Percentiles rank a stretch among this genome's conserved stretches.
phyloP scores from a whole-genome alignment of 2,888 invertebrate species.

The Papilio demoleus region DNA sequence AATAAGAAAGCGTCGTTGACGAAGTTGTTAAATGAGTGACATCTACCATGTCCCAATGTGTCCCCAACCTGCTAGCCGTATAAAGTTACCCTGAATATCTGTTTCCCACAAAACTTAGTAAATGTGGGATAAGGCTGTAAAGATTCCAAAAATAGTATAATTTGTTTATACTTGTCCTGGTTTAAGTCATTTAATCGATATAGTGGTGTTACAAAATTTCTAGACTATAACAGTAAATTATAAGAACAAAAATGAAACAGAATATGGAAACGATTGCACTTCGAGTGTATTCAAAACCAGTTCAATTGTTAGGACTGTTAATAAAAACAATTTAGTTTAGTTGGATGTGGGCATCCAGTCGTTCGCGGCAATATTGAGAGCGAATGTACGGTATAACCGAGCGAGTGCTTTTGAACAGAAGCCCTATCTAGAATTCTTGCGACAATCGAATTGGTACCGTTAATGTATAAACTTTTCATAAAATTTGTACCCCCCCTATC shows the following conservation, averaged over 20 bases:
- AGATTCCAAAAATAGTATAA: no score
- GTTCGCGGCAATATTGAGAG: conserved; percentile 14
- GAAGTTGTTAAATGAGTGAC: no score
- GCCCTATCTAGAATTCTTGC: not conserved
- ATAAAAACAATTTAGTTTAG: conserved; percentile 17
- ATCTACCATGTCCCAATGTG: no score
- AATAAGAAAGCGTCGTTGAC: no score
- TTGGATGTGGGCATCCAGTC: not conserved
- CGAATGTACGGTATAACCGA: not conserved
- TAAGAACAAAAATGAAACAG: not conserved
- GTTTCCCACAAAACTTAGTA: no score
- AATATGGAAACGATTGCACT: not conserved
- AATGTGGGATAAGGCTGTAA: no score
- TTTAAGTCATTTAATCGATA: not conserved
- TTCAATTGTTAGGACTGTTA: conserved; percentile 4
- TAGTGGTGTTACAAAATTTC: not conserved
- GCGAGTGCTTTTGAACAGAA: conserved; percentile 10
- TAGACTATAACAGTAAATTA: not conserved
- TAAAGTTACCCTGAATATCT: no score
- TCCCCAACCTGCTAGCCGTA: no score
- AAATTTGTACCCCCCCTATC: no score
- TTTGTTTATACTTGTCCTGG: no score
- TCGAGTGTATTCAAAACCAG: not conserved
- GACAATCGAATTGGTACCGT: no score
- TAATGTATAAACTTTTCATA: no score